Evolutionary conservation across 2,797 vertebrate genomes (phyloP), one percentile per base, ranked within the genome.

Genomic region (Labroides dimidiatus): DNA sequence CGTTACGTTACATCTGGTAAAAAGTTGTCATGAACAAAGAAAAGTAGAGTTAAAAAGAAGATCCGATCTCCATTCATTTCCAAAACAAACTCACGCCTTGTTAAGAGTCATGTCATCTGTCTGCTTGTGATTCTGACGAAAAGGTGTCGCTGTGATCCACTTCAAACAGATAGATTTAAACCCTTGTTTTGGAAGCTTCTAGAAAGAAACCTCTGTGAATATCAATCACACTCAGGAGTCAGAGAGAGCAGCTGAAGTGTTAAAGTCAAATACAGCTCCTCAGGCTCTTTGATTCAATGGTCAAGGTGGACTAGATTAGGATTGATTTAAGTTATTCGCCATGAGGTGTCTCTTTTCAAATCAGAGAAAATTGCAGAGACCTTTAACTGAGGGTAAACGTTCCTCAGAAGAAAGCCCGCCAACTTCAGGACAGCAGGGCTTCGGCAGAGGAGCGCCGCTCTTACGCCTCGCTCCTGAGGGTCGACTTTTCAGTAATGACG

Each of bases 401-500:
- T 71, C 53, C 60, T 75, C 2, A 2, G 67, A 80, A 67, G 47
- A 66, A 60, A 21, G 21, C 37, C n/a, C 63, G 47, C 55, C 43
- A 64, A 53, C 37, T 47, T 19, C 41, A 68, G 66, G 51, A 70
- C 47, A 57, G 45, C 19, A 64, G 24, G 49, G 44, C 49, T 70
- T 72, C 51, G 54, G 41, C 39, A 48, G 44, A 50, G 66, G 42
- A 16, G 30, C 30, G 50, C 42, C 2, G 5, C 59, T 61, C 75
- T 54, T 1, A n/a, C 68, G 47, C 44, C 52, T 62, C 48, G 23
- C 4, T 85, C 68, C 67, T 61, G 52, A 64, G 71, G 81, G 84
- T 80, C 82, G 84, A 73, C 80, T 89, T 83, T 86, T 80, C 82
- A 80, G 74, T 79, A 80, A 85, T 80, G 72, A 86, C 57, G 64